Conservation (phyloP, 2,797 vertebrate species). For the Acanthiza pusilla region DNA sequence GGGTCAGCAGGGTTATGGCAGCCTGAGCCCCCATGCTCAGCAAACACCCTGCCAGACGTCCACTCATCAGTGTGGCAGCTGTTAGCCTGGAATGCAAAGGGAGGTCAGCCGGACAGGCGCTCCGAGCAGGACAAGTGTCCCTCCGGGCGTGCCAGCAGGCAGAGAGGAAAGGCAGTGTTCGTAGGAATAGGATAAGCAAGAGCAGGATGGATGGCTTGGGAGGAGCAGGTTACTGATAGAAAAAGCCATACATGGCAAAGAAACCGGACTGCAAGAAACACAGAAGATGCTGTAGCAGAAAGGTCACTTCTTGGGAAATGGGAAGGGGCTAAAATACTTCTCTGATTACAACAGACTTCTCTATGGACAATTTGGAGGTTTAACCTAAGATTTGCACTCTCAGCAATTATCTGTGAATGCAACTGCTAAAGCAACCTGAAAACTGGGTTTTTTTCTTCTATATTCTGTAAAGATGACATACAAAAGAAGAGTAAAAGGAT, state of each 20-base stretch:
- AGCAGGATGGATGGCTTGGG: not conserved
- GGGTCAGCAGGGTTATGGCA: not conserved
- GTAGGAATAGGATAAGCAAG: not conserved
- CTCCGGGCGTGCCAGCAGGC: fast-evolving
- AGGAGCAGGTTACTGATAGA: not conserved
- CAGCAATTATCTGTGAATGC: not conserved
- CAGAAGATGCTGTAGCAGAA: not conserved
- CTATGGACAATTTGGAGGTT: not conserved
- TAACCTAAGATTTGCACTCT: not conserved
- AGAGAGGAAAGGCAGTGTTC: not conserved
- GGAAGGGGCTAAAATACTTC: not conserved
- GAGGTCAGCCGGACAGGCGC: not conserved
- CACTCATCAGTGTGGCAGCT: not conserved
- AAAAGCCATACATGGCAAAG: not conserved
- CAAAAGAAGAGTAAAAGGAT: not conserved
- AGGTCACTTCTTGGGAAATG: not conserved
- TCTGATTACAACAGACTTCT: not conserved
- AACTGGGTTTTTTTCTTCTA: not conserved
- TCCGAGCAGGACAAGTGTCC: not conserved
- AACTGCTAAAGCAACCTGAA: not conserved
- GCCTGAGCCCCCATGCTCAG: fast-evolving
- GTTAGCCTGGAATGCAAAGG: not conserved
- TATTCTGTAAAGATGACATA: not conserved
- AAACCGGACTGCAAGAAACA: not conserved
- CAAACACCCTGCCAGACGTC: not conserved